Conservation (phyloP, 2,797 vertebrate species). For the Cephalopachus bancanus region DNA sequence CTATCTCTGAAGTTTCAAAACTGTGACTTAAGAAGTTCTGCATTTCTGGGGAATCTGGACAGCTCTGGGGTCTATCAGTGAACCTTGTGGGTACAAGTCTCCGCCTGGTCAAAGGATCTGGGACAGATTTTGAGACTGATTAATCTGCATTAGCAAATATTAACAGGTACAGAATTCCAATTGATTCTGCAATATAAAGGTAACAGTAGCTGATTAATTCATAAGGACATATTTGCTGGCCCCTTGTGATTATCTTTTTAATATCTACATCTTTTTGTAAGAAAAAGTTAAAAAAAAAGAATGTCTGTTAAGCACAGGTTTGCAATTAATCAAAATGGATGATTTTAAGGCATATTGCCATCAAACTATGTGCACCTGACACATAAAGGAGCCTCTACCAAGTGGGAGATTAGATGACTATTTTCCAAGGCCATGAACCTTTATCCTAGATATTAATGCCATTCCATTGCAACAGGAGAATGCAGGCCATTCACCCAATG, state of each 20-base stretch:
- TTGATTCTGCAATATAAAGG: not conserved
- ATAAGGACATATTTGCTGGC: not conserved
- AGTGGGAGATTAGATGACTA: not conserved
- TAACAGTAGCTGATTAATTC: not conserved
- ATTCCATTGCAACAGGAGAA: not conserved
- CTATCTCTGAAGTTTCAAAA: constrained; percentile 12
- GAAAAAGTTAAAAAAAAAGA: not conserved
- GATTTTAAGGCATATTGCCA: not conserved
- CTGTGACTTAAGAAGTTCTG: not conserved
- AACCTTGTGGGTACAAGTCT: not conserved
- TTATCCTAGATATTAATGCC: not conserved
- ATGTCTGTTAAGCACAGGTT: not conserved
- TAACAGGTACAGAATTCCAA: constrained; percentile 27
- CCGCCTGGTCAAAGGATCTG: not conserved
- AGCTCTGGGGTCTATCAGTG: not conserved
- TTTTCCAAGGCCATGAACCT: not conserved
- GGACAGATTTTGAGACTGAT: constrained; percentile 12
- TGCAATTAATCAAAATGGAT: constrained; percentile 1
- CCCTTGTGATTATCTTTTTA: not conserved
- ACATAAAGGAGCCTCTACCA: not conserved
- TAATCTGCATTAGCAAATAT: not conserved
- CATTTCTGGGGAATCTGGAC: not conserved
- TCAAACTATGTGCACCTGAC: not conserved
- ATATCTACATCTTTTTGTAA: not conserved
- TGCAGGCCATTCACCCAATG: not conserved